Percentiles rank a stretch among this genome's conserved stretches.
Evolutionary conservation across 2,113 vertebrate species (phyloP).

Genomic region (Pedetes capensis): DNA sequence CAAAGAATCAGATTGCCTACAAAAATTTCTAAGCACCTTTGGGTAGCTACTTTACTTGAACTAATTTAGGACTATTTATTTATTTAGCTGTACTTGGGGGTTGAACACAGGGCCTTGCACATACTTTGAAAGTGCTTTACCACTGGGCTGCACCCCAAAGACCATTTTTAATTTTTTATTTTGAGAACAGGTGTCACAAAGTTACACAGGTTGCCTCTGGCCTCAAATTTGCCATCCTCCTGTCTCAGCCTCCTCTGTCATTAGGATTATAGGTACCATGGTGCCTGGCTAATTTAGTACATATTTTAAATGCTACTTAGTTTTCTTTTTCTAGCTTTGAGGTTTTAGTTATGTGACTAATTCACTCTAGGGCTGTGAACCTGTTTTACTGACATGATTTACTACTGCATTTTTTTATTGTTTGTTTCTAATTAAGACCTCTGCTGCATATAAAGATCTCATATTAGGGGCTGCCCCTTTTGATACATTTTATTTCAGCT

Average conservation of each 20-base stretch:
- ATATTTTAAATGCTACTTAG: background rate
- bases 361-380: background rate
- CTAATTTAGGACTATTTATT: constrained; percentile 4
- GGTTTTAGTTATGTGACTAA: background rate
- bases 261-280: no score
- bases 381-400: constrained; percentile 20
- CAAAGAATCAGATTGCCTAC: background rate
- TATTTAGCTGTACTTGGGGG: no score
- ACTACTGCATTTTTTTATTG: background rate
- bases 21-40: background rate
- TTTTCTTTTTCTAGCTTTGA: constrained; percentile 4
- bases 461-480: background rate
- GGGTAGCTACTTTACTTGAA: background rate
- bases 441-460: background rate
- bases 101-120: no score
- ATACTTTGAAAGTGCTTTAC: no score
- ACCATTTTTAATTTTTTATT: no score
- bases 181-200: no score
- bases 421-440: constrained; percentile 43
- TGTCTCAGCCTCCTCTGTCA: no score
- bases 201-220: no score
- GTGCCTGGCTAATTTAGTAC: no score
- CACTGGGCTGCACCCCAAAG: no score
- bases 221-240: no score
- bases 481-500: background rate